Base-by-base conservation (phyloP, 1,140 invertebrate species). In the Drosophila albomicans region DNA sequence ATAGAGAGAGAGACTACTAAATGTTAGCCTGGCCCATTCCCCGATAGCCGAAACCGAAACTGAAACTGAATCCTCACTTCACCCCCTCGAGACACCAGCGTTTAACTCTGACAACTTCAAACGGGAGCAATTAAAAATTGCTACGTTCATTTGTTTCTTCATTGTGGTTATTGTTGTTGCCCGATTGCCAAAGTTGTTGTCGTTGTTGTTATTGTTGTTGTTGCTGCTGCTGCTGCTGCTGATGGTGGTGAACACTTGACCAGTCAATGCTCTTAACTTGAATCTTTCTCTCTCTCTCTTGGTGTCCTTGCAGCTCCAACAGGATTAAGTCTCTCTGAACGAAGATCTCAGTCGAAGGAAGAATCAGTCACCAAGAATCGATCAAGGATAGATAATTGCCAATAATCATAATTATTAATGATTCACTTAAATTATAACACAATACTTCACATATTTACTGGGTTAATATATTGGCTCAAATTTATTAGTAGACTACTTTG, bases 51-150 rank as follows among this genome's bases (percentile, higher is more conserved):
- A 68, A 46, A 25, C 57, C 32, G 61, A 49, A 62, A 13, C 49
- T 16, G 64, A 49, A 62, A 13, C 49, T 16, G 64, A 68, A 46
- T 13, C 57, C 32, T 30, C 7, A 16, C 51, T 35, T 28, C 30
- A 5, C 7, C 35, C 38, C 51, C 58, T n/a, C 51, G 52, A 52
- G 45, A 35, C 66, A 58, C 51, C 67, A 52, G 56, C 59, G 8
- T 16, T 58, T 51, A 25, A 41, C 11, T 61, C 38, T 61, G 63
- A 35, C 63, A 68, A 77, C 75, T 68, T 67, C 75, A 77, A 77
- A 74, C 70, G 75, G 58, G 43, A 77, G 64, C 75, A 77, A 77
- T 77, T 77, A 77, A 77, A 77, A 77, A 77, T 77, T 77, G 75
- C 75, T 74, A 77, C 70, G 38, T 57, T 57, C 16, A 38, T 57